Evolutionary conservation across 2,113 vertebrate genomes (phyloP).

Genomic region (Daubentonia madagascariensis): DNA sequence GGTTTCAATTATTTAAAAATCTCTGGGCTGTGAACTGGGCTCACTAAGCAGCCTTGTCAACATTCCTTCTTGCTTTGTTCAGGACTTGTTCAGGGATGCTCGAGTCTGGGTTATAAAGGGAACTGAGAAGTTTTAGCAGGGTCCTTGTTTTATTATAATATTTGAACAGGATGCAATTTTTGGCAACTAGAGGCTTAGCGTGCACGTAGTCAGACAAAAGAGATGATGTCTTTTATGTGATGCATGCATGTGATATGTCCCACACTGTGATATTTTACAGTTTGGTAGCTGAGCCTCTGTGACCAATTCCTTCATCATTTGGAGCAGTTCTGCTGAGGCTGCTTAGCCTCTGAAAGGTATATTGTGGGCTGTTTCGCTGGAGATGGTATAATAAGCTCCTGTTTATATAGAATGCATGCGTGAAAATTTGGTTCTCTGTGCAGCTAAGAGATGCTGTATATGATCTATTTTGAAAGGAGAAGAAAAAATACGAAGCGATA

Average conservation of each 20-base stretch:
- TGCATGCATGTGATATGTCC: not conserved
- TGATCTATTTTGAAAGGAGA: constrained; percentile 16
- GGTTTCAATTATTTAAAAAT: not conserved
- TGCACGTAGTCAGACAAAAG: not conserved
- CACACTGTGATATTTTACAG: not conserved
- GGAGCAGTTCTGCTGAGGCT: not conserved
- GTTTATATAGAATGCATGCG: not conserved
- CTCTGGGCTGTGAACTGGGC: not conserved
- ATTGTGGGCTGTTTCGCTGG: not conserved
- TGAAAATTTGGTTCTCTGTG: not conserved
- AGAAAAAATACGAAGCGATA: not conserved
- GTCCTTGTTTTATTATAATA: not conserved
- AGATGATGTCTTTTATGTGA: not conserved
- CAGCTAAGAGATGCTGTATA: not conserved
- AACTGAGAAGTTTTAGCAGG: not conserved
- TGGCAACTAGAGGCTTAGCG: not conserved
- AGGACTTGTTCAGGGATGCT: not conserved
- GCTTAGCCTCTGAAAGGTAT: not conserved
- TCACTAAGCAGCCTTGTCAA: not conserved
- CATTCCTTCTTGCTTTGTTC: not conserved
- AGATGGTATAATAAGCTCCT: not conserved
- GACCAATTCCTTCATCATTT: not conserved
- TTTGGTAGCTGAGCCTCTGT: not conserved
- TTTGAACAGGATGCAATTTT: not conserved
- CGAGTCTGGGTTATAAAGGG: not conserved